Evolutionary conservation across 2,888 invertebrate species (phyloP).

Genomic region (Sphaerophoria taeniata): DNA sequence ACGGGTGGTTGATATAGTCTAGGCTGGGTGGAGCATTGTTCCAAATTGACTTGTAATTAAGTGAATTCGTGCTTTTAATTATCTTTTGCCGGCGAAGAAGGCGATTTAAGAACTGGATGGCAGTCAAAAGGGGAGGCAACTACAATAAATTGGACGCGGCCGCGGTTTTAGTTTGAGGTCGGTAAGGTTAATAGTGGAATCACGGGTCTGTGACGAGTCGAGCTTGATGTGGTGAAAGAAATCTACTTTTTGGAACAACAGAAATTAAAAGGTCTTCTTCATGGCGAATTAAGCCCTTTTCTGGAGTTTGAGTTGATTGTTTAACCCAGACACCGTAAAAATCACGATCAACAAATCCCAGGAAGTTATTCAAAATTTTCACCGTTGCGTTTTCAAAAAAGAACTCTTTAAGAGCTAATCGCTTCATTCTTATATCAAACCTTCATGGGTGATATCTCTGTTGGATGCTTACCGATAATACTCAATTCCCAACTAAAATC

Average conservation of each 20-base stretch:
- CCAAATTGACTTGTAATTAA: conserved; percentile 68
- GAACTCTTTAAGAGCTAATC: neutral
- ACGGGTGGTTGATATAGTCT: conserved; percentile 5
- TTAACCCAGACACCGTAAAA: no score
- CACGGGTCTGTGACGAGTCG: conserved; percentile 48
- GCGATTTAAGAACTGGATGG: neutral
- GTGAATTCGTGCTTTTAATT: conserved; percentile 72
- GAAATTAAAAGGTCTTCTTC: no score
- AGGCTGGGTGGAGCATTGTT: conserved; percentile 2
- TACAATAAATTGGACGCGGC: conserved; percentile 56
- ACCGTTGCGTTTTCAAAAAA: neutral
- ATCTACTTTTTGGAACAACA: conserved; percentile 37
- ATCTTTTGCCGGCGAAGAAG: conserved; percentile 52
- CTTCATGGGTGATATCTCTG: conserved; percentile 24
- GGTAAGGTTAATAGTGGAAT: neutral
- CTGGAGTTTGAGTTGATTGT: no score
- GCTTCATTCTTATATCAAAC: neutral
- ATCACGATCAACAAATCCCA: no score
- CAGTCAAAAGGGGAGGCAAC: conserved; percentile 53
- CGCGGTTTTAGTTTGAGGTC: conserved; percentile 22
- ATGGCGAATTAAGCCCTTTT: no score
- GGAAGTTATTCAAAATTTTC: neutral
- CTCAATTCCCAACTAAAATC: neutral
- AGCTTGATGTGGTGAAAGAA: conserved; percentile 73
- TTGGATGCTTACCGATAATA: neutral